These are phyloP conservation scores for Notothenia rossii DNA, from an alignment of 2,113 vertebrate genomes.

Conservation along the genomic window DNA sequence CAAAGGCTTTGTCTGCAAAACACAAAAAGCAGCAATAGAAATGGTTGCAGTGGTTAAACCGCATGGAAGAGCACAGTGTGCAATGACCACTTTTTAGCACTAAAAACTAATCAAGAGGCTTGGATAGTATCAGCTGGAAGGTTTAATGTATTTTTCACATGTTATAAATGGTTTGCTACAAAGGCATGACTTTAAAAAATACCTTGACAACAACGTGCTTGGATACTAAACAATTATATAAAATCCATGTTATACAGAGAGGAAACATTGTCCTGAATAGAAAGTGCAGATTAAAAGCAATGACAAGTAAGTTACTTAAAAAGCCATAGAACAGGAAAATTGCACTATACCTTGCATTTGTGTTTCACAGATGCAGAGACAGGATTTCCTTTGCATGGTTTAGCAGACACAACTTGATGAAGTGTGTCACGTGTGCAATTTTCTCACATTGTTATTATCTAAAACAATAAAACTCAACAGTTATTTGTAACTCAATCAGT, in stretches of 20 bases:
- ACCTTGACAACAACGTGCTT: background rate
- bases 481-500: background rate
- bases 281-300: background rate
- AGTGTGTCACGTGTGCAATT: background rate
- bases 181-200: background rate
- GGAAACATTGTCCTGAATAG: background rate
- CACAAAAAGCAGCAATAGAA: background rate
- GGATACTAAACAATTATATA: background rate
- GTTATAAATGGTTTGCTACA: background rate
- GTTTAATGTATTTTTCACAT: constrained; percentile 14
- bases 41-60: background rate
- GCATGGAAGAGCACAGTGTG: background rate
- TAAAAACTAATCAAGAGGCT: constrained; percentile 1
- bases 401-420: background rate
- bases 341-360: background rate
- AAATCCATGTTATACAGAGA: background rate
- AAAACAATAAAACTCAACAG: background rate
- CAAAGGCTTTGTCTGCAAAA: background rate
- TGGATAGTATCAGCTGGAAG: background rate
- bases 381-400: background rate
- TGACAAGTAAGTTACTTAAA: background rate
- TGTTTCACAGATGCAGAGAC: background rate
- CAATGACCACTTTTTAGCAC: background rate
- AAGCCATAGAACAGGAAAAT: background rate
- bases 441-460: background rate